Evolutionary conservation across 2,797 vertebrate genomes (phyloP).

Genomic region (Phataginus tetradactyla): DNA sequence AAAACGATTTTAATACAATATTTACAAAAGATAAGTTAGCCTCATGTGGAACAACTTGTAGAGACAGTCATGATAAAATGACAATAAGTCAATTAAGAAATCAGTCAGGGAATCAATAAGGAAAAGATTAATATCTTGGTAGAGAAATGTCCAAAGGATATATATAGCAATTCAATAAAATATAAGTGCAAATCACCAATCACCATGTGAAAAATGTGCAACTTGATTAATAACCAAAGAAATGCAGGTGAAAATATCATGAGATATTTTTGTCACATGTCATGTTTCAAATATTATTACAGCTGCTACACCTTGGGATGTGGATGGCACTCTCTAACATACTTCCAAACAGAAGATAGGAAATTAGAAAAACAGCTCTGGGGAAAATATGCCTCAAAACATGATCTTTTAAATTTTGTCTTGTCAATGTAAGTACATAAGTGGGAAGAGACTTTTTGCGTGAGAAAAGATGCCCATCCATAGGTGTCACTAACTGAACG

Average conservation of each 20-base stretch:
- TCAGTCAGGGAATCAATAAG: constrained; percentile 48
- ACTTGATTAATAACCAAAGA: constrained; percentile 8
- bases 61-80: neutral
- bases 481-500: neutral
- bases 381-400: neutral
- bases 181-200: neutral
- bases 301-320: neutral
- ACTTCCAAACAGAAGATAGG: neutral
- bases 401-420: neutral
- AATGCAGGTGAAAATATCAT: neutral
- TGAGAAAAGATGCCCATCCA: neutral
- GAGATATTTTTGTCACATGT: neutral
- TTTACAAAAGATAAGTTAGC: constrained; percentile 15
- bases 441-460: neutral
- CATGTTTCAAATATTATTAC: constrained; percentile 9
- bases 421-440: neutral
- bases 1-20: neutral
- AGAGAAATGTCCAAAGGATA: constrained; percentile 57
- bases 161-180: constrained; percentile 44
- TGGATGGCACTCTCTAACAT: neutral
- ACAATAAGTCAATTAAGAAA: constrained; percentile 53
- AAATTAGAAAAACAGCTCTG: neutral
- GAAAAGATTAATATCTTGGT: constrained; percentile 60
- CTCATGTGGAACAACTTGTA: neutral
- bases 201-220: neutral